Evolutionary conservation across 92 coral and sea anemone species (phyloP), one percentile per base, ranked within the genome.

Genomic region (Porites lobata): DNA sequence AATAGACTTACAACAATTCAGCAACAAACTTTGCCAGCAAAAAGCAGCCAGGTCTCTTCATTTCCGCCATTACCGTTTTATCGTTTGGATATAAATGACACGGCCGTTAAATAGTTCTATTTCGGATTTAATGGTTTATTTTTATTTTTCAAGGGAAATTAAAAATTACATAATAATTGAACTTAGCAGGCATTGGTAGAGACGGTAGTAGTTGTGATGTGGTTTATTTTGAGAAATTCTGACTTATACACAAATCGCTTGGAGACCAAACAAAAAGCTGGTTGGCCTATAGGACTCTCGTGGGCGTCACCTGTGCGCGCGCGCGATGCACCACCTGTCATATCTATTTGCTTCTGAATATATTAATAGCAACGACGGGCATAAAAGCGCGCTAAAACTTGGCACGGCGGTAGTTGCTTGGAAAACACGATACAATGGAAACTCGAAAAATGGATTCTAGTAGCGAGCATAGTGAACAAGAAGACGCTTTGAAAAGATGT

Each of bases 401-500:
- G 19, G 8, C 22, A 17, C 38, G 11, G 77, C 58, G 59, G 86
- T 81, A 81, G 86, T 81, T 7, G 2, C 26, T 53, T 22, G 4
- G 21, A 14, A 81, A 77, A 29, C 67, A 38, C 77, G 21, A 14
- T 54, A 29, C 53, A 11, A 50, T 22, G 38, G 81, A 77, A 76
- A 80, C 21, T 50, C 14, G 32, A 79, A 79, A 79, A 58, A 79
- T 78, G 82, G 82, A 78, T 62, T 32, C 75, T 54, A 81, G 77
- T 53, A 81, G 63, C 32, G 69, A 56, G n/a, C 13, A 67, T 13
- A 81, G 86, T 10, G 77, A 69, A 13, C 86, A 81, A 26, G 86
- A 83, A 62, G 80, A 83, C 43, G 80, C 87, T 8, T 54, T 76
- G 51, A 83, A 73, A 9, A 72, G 80, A 83, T 83, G 87, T 21